Percentiles rank a stretch among this genome's conserved stretches.
These are phyloP conservation scores for Yponomeuta cagnagella DNA, from an alignment of 2,888 invertebrate genomes.

Conservation along the genomic window DNA sequence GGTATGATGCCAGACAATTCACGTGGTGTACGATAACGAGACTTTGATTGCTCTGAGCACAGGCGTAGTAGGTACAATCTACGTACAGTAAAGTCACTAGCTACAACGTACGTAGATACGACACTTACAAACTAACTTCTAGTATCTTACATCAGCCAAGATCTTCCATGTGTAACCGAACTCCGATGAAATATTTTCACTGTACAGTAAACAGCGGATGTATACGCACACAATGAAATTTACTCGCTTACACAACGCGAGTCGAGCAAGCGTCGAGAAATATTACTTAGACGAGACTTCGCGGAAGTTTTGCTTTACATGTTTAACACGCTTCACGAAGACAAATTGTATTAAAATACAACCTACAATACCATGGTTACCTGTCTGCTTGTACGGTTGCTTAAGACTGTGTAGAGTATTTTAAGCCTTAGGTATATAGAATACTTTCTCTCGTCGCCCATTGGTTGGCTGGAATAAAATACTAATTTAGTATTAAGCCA, in stretches of 20 bases:
- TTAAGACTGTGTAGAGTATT: no score
- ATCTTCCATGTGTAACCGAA: no score
- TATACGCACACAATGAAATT: no score
- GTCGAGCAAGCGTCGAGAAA: neutral
- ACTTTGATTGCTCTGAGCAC: conserved; percentile 26
- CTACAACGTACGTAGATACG: neutral
- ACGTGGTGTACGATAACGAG: conserved; percentile 28
- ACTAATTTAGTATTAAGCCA: no score
- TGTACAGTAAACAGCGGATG: no score
- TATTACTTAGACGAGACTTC: neutral
- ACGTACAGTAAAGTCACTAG: neutral
- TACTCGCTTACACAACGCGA: neutral
- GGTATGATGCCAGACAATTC: conserved; percentile 22
- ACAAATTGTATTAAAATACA: conserved; percentile 11
- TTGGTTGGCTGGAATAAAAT: no score
- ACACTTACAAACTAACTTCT: neutral
- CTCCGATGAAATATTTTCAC: no score
- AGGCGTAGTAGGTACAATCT: neutral
- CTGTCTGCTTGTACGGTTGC: no score
- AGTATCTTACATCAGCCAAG: no score
- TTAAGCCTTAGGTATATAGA: no score
- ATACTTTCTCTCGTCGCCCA: no score
- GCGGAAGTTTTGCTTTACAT: neutral
- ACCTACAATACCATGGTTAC: neutral
- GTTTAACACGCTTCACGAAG: conserved; percentile 19